phyloP scores from a whole-genome alignment of 2,797 vertebrate genomes.

The Limnodromus scolopaceus region DNA sequence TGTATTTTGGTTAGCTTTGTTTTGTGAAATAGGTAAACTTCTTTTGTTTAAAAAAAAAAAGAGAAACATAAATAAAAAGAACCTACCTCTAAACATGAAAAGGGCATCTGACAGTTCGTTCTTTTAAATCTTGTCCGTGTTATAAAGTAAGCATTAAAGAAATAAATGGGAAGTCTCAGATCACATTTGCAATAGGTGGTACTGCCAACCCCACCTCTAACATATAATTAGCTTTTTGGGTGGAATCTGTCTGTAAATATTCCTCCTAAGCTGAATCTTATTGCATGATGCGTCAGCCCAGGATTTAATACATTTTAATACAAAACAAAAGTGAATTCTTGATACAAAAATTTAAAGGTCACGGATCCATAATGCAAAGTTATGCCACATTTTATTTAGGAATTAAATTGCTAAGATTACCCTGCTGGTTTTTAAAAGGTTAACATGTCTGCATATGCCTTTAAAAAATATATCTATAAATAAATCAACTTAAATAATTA shows the following conservation, averaged over 20 bases:
- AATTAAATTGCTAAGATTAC: conserved; percentile 10
- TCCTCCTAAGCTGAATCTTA: neutral
- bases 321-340: neutral
- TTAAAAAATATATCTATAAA: too few relatives aligned
- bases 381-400: neutral
- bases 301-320: neutral
- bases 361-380: neutral
- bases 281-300: neutral
- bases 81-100: neutral
- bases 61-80: neutral
- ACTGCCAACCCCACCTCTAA: neutral
- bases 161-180: neutral
- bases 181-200: neutral
- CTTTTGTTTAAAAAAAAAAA: neutral
- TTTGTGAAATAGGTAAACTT: neutral
- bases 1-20: neutral
- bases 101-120: neutral
- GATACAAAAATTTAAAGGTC: conserved; percentile 8
- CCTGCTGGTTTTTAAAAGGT: conserved; percentile 7
- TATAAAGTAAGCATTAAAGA: neutral
- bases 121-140: neutral
- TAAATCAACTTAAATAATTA: neutral
- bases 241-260: neutral
- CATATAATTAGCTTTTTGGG: neutral
- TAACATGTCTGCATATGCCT: neutral